These are phyloP conservation scores for Peromyscus maniculatus DNA, from an alignment of 2,113 vertebrate genomes.

Conservation along the genomic window DNA sequence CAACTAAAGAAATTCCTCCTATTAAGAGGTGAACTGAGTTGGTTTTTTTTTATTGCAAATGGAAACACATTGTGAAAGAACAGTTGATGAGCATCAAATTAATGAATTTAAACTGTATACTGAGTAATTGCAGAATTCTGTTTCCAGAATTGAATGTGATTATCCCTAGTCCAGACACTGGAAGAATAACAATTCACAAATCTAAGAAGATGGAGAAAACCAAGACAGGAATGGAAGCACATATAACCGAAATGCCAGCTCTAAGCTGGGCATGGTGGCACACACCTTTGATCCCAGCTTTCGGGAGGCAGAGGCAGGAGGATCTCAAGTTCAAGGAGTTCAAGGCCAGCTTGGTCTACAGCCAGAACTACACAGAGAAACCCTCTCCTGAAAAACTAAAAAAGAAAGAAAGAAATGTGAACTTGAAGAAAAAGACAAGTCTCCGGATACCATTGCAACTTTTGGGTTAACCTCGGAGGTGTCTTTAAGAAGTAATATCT, in stretches of 20 bases:
- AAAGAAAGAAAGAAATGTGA: constrained; percentile 1
- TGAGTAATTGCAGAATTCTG: not conserved
- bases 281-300: not conserved
- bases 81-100: not conserved
- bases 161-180: not conserved
- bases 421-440: not conserved
- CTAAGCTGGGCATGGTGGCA: not conserved
- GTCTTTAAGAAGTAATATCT: constrained; percentile 62
- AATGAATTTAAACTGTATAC: not conserved
- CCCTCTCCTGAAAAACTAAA: not conserved
- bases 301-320: not conserved
- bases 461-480: constrained; percentile 64
- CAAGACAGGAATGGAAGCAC: not conserved
- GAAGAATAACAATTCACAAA: constrained; percentile 39
- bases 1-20: not conserved
- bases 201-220: not conserved
- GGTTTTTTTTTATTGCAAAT: constrained; percentile 11
- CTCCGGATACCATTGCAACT: constrained; percentile 23
- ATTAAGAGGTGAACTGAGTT: constrained; percentile 24
- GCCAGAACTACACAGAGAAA: not conserved
- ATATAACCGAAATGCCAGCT: not conserved
- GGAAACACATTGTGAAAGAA: constrained; percentile 22
- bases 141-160: constrained; percentile 3
- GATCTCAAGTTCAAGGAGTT: not conserved
- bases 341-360: not conserved